phyloP scores from a whole-genome alignment of 1,140 invertebrate species.

The Drosophila trapezifrons region DNA sequence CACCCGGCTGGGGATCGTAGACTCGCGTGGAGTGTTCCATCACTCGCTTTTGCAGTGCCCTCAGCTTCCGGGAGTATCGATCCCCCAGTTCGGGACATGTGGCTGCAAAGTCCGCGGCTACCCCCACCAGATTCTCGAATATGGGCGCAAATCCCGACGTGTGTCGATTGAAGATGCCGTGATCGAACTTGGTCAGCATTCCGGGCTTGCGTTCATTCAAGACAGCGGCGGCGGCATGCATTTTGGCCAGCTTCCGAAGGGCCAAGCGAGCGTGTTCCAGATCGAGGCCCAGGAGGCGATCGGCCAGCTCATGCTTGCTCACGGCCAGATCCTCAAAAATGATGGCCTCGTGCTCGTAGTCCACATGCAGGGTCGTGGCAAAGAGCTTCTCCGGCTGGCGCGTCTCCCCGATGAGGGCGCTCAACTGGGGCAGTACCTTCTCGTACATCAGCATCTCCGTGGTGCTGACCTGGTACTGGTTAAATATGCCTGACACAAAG shows the following conservation, averaged over 20 bases:
- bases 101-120: conserved; percentile 46
- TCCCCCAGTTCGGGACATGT: conserved; percentile 49
- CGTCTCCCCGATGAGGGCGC: conserved; percentile 40
- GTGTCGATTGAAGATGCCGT: conserved; percentile 74
- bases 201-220: conserved; percentile 67
- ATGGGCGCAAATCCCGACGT: conserved; percentile 54
- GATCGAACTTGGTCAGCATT: conserved; percentile 59
- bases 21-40: conserved; percentile 64
- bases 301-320: conserved; percentile 85
- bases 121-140: conserved; percentile 51
- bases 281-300: conserved; percentile 85
- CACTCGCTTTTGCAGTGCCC: conserved; percentile 43
- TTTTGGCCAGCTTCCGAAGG: conserved; percentile 86
- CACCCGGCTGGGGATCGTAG: conserved; percentile 76
- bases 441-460: conserved; percentile 82
- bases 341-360: conserved; percentile 74
- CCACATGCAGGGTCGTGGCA: conserved; percentile 72
- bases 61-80: conserved; percentile 54
- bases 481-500: conserved; percentile 55
- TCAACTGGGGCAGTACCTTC: conserved; percentile 69
- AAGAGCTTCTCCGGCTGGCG: conserved; percentile 68
- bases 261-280: conserved; percentile 84
- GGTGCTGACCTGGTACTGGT: conserved; percentile 56
- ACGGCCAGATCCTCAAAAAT: conserved; percentile 86
- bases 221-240: conserved; percentile 85